Base-by-base conservation (phyloP, 2,888 invertebrate species). In the Latheticus oryzae region DNA sequence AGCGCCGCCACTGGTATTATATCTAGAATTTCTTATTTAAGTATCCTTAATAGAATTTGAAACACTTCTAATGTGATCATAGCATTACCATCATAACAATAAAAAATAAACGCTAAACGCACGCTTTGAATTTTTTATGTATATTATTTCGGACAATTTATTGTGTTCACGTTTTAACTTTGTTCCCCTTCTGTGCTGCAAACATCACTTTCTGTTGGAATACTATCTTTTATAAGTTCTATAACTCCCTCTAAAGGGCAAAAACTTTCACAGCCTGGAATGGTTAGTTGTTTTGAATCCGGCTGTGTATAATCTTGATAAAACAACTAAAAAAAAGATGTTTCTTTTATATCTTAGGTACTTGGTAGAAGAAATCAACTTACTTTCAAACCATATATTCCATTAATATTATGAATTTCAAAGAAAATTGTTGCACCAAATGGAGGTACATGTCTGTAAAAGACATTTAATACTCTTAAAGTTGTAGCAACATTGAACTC, bases 401-500 rank as follows among this genome's bases (percentile, higher is more conserved):
- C 62, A 5, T 66, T 51, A 4, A 66, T 37, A 35, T 67, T 67
- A 28, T 71, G 71, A 2, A 76, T 33, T 54, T 76, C 75, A 23
- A 75, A 58, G 16, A 70, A 60, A 1, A 76, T 58, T 4, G 73
- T 71, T 40, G 72, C 71, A 3, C 72, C 73, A 54, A 74, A 76
- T 0, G 72, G 67, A 3, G 76, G 76, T 7, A 75, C 61, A 33
- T 74, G 72, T 2, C 68, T 60, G 28, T 71, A 57, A 8, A 68
- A 62, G 5, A 67, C 61, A 19, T 67, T 66, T 8, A 74, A 53
- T 19, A 63, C 67, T 26, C 71, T 61, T 50, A 76, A 52, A 13
- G 75, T 33, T 28, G 63, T 65, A 3, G 72, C 77, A n/a, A 77
- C 58, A 24, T 74, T 75, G 5, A 68, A 71, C 51, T 77, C 77